Evolutionary conservation across 2,797 vertebrate genomes (phyloP).

Genomic region (Anableps anableps): DNA sequence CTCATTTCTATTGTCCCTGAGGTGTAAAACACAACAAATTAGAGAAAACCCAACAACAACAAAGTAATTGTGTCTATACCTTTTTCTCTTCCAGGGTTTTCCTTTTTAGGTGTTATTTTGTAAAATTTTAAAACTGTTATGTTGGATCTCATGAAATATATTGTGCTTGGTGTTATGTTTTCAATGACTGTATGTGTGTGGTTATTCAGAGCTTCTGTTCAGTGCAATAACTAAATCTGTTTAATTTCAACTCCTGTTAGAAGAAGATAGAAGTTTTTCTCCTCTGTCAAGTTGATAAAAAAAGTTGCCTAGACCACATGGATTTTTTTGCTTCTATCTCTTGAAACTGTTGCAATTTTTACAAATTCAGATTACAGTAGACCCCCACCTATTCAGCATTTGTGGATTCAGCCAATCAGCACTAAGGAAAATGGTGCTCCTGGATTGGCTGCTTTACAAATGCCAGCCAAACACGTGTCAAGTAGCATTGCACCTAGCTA

Average conservation of each 20-base stretch:
- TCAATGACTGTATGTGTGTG: background rate
- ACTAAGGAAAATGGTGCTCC: background rate
- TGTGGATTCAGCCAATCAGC: background rate
- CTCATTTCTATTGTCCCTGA: slow-evolving; percentile 8
- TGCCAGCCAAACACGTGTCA: background rate
- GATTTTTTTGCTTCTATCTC: background rate
- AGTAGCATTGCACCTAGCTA: background rate
- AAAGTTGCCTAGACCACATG: background rate
- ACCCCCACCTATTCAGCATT: background rate
- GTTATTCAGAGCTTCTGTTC: no score
- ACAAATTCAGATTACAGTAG: no score
- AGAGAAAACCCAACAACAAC: background rate
- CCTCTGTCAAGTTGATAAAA: background rate
- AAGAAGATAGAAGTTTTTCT: background rate
- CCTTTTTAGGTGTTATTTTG: background rate
- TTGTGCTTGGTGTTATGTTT: background rate
- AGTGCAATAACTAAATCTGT: background rate
- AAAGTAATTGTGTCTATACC: background rate
- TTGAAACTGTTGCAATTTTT: background rate
- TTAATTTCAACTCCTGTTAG: background rate
- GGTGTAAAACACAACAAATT: slow-evolving; percentile 1
- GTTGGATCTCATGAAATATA: background rate
- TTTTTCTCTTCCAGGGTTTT: background rate
- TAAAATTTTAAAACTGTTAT: background rate
- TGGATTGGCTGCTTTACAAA: no score